Evolutionary conservation across 1,140 invertebrate species (phyloP), one percentile per base, ranked within the genome.

Genomic region (Atta colombica): DNA sequence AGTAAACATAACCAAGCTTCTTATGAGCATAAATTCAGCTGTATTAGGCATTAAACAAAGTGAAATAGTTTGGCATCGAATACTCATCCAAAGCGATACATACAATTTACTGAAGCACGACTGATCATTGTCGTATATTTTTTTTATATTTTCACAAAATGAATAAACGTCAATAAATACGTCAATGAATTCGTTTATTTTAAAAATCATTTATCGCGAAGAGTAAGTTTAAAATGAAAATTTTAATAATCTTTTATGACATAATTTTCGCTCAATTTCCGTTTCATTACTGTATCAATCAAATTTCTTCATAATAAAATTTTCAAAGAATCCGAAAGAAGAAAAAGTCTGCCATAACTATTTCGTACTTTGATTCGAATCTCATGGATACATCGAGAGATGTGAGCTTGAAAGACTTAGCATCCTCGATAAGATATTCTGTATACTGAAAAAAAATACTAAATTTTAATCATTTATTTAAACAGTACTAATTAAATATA

Each of bases 1-100:
- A 55, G 72, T 89, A 90, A 90, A 90, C 77, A 87, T 72, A 58
- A 49, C 85, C 82, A 78, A 90, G 89, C 85, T 87, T 87, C 89
- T 90, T 90, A 88, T 45, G 12, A 61, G 39, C 69, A 77, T 82
- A 89, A 89, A 90, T 90, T 87, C 66, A n/a, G 39, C n/a, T 25
- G 16, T 31, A 80, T 89, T 68, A 77, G 77, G 77, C 65, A 21
- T 51, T 31, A 58, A 55, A 53, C 65, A 77, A 81, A 89, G 88
- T 68, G 63, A 87, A 90, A 90, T 85, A 66, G 85, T 78, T 90
- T 84, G 77, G 7, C 53, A 53, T 63, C 72, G 65, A 78, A 81
- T 35, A 77, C 25, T 78, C 45, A 18, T 84, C 69, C 31, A 35
- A 63, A 74, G 7, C 28, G 1, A 14, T 39, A 72, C 12, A 53